These are phyloP conservation scores for Thinocorus orbignyianus DNA, from an alignment of 2,113 vertebrate species.

Conservation along the genomic window DNA sequence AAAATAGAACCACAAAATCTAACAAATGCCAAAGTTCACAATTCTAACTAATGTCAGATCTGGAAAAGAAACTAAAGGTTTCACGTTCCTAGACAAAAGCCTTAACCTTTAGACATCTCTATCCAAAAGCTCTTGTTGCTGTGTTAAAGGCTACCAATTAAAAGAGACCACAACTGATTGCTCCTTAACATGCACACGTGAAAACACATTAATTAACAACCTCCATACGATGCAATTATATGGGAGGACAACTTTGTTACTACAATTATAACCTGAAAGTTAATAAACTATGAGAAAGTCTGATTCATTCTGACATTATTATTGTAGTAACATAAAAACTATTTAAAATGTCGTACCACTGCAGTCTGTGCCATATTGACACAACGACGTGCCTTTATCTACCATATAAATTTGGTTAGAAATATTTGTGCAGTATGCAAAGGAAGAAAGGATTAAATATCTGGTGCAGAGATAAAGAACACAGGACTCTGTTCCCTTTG, in stretches of 20 bases:
- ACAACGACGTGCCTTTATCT: neutral
- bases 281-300: neutral
- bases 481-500: neutral
- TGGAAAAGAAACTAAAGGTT: neutral
- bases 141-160: neutral
- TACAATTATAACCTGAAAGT: neutral
- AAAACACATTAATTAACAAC: neutral
- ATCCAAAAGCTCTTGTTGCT: neutral
- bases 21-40: neutral
- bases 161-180: neutral
- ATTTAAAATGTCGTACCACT: neutral
- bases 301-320: neutral
- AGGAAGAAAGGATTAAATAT: constrained; percentile 9
- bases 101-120: neutral
- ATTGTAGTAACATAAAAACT: constrained; percentile 11
- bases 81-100: neutral
- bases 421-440: neutral
- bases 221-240: neutral
- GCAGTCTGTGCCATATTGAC: constrained; percentile 9
- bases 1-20: neutral
- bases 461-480: neutral
- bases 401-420: neutral
- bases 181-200: neutral
- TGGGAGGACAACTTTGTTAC: neutral
- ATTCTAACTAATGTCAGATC: neutral